Conservation (phyloP, 2,888 invertebrate species). For the Andrena bicolor region DNA sequence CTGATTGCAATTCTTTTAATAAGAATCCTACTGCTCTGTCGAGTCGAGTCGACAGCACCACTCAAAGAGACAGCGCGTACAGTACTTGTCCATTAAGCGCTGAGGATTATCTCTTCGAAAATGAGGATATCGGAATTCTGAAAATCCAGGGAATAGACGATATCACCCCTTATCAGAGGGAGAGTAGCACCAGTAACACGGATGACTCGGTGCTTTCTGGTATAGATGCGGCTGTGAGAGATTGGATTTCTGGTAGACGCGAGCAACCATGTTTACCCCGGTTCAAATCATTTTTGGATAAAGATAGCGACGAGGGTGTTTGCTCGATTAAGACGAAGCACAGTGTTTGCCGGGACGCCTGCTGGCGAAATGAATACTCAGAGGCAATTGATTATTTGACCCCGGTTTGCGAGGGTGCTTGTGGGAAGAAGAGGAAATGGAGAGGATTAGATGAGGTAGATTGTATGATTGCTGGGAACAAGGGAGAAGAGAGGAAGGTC, state of each 20-base stretch:
- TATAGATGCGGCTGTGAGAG: too few relatives aligned
- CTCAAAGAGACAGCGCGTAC: slow-evolving; percentile 34
- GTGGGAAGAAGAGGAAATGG: not conserved
- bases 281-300: not conserved
- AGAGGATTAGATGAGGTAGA: not conserved
- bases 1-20: not conserved
- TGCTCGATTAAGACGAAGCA: not conserved
- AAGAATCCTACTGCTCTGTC: not conserved
- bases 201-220: not conserved
- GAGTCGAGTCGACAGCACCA: not conserved
- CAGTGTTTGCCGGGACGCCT: not conserved
- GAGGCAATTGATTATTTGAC: not conserved
- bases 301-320: not conserved
- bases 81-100: slow-evolving; percentile 19
- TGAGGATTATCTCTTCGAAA: not conserved
- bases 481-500: slow-evolving; percentile 7
- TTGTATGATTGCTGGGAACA: not conserved
- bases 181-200: not conserved
- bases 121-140: not conserved
- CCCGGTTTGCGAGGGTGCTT: not conserved
- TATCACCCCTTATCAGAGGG: not conserved
- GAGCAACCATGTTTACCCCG: not conserved
- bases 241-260: not conserved
- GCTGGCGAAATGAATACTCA: not conserved
- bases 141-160: not conserved